Percentiles rank a stretch among this genome's conserved stretches.
These are phyloP conservation scores for Rhinogobius similis DNA, from an alignment of 2,113 vertebrate genomes.

Conservation along the genomic window DNA sequence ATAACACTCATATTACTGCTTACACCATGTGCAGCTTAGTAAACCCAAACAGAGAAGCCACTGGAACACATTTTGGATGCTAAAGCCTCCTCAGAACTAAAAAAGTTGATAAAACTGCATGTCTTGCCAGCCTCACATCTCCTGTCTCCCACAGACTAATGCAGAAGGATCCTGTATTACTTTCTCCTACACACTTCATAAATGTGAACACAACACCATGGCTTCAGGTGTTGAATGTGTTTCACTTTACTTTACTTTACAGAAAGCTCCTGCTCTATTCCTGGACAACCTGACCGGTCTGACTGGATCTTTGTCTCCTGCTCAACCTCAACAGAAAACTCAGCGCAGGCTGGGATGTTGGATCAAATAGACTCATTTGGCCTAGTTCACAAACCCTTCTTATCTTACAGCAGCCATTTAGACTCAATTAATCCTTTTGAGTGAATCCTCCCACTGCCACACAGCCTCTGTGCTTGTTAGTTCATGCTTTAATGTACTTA, in stretches of 20 bases:
- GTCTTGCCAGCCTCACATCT: too few species aligned
- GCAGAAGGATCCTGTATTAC: background rate
- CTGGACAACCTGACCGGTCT: background rate
- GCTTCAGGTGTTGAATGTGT: background rate
- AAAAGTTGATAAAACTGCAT: too few species aligned
- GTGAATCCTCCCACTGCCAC: conserved; percentile 58
- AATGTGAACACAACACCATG: background rate
- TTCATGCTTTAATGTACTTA: conserved; percentile 52
- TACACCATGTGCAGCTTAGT: background rate
- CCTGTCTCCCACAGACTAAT: background rate
- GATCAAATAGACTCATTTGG: conserved; percentile 69
- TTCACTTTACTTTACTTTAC: background rate
- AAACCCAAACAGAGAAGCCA: background rate
- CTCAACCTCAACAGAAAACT: conserved; percentile 32
- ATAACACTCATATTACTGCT: background rate
- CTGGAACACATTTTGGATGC: too few species aligned
- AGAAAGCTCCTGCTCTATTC: background rate
- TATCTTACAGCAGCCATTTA: conserved; percentile 70
- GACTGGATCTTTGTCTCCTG: background rate
- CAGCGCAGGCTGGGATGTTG: conserved; percentile 32
- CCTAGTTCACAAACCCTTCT: conserved; percentile 54
- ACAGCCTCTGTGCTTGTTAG: conserved; percentile 56
- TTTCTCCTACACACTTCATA: background rate
- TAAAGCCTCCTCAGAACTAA: too few species aligned
- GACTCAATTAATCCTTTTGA: conserved; percentile 70